Percentiles rank a stretch among this genome's conserved stretches.
Evolutionary conservation across 2,797 vertebrate species (phyloP).

Genomic region (Sebastiscus albofasciatus): DNA sequence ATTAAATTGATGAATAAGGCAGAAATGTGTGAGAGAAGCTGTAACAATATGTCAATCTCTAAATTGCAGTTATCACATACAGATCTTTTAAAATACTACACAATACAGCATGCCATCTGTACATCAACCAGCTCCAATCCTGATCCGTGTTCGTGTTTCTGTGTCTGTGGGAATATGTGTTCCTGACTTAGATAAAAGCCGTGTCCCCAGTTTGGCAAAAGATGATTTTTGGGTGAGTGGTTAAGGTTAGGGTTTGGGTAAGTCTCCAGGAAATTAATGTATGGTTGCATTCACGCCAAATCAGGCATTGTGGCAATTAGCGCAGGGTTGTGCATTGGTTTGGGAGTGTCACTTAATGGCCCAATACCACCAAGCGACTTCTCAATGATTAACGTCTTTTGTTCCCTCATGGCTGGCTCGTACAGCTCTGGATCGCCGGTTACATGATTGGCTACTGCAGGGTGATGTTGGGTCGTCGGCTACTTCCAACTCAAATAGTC

Average conservation of each 20-base stretch:
- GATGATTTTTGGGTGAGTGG: no score
- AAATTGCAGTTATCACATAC: not conserved
- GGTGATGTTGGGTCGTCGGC: no score
- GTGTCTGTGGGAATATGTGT: not conserved
- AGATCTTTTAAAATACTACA: not conserved
- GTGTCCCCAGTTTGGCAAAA: no score
- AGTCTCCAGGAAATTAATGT: no score
- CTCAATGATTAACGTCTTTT: not conserved
- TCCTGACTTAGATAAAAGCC: no score
- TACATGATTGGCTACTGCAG: not conserved
- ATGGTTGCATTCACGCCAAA: no score
- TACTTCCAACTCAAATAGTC: no score
- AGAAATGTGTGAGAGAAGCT: not conserved
- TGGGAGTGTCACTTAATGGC: no score
- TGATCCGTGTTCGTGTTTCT: not conserved
- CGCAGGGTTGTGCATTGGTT: not conserved
- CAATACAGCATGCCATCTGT: not conserved
- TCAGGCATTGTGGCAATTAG: not conserved
- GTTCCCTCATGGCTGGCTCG: not conserved
- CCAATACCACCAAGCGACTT: not conserved
- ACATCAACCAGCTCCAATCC: not conserved
- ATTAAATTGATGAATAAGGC: not conserved
- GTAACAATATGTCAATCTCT: not conserved
- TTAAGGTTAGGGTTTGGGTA: no score
- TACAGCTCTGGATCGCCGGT: not conserved